A percentile compares a stretch with the other conserved stretches of the same genome.
These are phyloP conservation scores for Carettochelys insculpta DNA, from an alignment of 2,113 vertebrate genomes.

Conservation along the genomic window DNA sequence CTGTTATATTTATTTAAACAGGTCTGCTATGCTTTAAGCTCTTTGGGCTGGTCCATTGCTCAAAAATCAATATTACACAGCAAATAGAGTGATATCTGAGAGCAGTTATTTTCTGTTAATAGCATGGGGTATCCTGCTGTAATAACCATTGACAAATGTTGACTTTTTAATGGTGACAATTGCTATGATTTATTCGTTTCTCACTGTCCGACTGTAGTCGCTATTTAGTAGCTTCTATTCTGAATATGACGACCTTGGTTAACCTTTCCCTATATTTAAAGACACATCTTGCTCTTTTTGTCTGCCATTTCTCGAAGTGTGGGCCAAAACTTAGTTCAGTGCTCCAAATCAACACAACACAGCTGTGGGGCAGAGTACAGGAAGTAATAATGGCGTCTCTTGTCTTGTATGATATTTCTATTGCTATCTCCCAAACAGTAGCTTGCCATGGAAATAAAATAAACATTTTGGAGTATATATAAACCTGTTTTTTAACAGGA, in stretches of 20 bases:
- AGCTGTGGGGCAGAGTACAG: background rate
- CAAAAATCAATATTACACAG: background rate
- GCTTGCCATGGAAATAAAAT: background rate
- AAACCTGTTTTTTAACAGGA: background rate
- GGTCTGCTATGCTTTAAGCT: background rate
- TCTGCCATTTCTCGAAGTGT: background rate
- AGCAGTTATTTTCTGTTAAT: background rate
- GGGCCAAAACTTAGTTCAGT: background rate
- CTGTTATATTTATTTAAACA: background rate
- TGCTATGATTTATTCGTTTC: background rate
- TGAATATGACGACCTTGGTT: background rate
- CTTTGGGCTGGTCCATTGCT: background rate
- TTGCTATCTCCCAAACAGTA: background rate
- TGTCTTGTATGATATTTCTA: background rate
- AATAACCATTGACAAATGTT: background rate
- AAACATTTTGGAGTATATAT: background rate
- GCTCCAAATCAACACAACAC: background rate
- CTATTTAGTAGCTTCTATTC: background rate
- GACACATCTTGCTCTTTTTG: background rate
- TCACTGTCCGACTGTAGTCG: background rate
- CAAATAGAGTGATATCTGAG: background rate
- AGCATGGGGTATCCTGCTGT: background rate
- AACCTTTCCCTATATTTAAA: background rate
- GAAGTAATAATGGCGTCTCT: accelerated
- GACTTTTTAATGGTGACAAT: background rate